Evolutionary conservation across 2,888 invertebrate genomes (phyloP).

Genomic region (Teinopalpus imperialis): DNA sequence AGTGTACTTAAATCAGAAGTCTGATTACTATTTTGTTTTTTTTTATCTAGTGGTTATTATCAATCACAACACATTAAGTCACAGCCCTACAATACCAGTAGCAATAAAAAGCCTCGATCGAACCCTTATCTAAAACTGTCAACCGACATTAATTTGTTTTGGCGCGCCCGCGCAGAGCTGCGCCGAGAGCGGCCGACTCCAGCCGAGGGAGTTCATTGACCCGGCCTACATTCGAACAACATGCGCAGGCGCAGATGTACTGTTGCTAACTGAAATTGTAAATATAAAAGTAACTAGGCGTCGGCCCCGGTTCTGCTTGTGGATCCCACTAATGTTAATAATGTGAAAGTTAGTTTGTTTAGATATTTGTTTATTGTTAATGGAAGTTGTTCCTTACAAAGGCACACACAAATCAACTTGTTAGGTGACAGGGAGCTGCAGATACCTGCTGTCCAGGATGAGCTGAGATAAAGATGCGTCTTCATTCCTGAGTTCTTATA

Average conservation of each 20-base stretch:
- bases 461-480: no score
- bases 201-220: conserved; percentile 41
- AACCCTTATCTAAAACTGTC: conserved; percentile 21
- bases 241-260: conserved; percentile 33
- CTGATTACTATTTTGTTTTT: no score
- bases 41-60: no score
- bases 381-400: no score
- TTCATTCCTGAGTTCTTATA: no score
- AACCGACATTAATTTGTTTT: conserved; percentile 5
- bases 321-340: not conserved
- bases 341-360: no score
- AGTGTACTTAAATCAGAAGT: no score
- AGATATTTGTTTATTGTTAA: no score
- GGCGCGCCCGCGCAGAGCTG: not conserved
- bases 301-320: not conserved
- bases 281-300: conserved; percentile 5
- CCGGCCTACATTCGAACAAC: conserved; percentile 48
- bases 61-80: no score
- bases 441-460: no score
- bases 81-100: not conserved
- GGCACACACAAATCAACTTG: no score
- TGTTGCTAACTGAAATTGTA: conserved; percentile 20
- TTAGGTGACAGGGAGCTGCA: no score
- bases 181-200: not conserved
- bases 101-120: conserved; percentile 18